These are phyloP conservation scores for Gobiocypris rarus DNA, from an alignment of 2,113 vertebrate species.

Conservation along the genomic window DNA sequence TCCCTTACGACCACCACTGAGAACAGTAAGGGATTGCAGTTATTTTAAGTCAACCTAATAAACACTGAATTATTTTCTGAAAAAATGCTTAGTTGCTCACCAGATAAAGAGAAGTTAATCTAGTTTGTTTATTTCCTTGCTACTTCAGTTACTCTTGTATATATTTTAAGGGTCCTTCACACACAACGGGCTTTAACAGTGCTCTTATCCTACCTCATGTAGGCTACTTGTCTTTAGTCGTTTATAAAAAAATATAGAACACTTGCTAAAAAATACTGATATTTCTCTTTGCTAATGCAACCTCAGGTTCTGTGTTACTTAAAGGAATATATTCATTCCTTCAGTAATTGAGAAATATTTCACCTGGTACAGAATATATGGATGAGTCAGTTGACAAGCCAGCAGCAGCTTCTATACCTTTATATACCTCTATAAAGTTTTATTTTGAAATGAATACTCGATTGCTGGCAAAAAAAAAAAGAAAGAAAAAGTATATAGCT, in stretches of 20 bases:
- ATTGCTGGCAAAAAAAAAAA: too few relatives aligned
- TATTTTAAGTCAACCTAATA: neutral
- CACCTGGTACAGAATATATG: neutral
- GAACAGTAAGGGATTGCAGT: neutral
- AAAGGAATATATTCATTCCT: neutral
- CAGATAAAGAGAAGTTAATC: neutral
- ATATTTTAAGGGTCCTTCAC: conserved; percentile 23
- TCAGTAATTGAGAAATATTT: neutral
- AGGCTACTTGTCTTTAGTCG: neutral
- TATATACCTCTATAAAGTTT: too few relatives aligned
- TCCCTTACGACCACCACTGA: neutral
- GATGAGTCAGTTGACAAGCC: neutral
- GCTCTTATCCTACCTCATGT: neutral
- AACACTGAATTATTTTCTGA: neutral
- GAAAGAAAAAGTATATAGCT: neutral
- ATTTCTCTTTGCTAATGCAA: neutral
- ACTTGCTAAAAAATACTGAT: conserved; percentile 16
- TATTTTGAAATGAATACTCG: conserved; percentile 2
- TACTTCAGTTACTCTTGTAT: neutral
- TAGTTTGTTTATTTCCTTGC: neutral
- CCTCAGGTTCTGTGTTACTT: neutral
- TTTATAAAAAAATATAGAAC: conserved; percentile 46
- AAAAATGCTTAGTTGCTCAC: neutral
- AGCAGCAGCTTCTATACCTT: conserved; percentile 8
- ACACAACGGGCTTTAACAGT: conserved; percentile 14